A percentile compares a stretch with the other conserved stretches of the same genome.
Evolutionary conservation across 2,888 invertebrate genomes (phyloP).

Genomic region (Euzophera pinguis): DNA sequence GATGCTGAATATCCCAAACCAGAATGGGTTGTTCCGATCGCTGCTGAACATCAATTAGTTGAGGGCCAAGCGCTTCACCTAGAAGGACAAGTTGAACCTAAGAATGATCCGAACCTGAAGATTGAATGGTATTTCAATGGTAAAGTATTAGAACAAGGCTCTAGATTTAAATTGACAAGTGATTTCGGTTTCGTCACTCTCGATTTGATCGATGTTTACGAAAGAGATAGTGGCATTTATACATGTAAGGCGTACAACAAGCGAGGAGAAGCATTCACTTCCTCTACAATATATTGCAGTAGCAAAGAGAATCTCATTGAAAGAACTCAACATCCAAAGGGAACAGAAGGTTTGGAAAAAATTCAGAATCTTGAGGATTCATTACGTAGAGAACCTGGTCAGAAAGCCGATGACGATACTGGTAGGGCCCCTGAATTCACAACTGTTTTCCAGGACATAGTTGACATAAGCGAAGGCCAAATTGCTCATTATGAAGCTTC

Average conservation of each 20-base stretch:
- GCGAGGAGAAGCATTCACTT: constrained; percentile 94
- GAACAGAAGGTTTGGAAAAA: constrained; percentile 94
- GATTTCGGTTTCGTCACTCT: constrained; percentile 98
- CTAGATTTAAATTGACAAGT: constrained; percentile 94
- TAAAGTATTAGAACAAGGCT: constrained; percentile 90
- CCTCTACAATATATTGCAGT: constrained; percentile 91
- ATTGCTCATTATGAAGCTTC: constrained; percentile 99
- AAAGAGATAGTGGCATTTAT: constrained; percentile 95
- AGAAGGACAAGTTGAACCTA: constrained; percentile 96
- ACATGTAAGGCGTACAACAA: constrained; percentile 94
- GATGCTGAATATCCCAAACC: constrained; percentile 91
- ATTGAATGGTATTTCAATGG: constrained; percentile 98
- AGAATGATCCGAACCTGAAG: constrained; percentile 93
- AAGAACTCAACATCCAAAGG: constrained; percentile 95
- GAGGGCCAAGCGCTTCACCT: constrained; percentile 94
- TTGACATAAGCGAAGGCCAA: constrained; percentile 95
- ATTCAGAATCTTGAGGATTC: constrained; percentile 95
- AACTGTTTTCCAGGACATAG: constrained; percentile 90
- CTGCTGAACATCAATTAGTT: constrained; percentile 87
- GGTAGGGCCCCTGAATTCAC: constrained; percentile 94
- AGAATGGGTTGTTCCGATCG: constrained; percentile 90
- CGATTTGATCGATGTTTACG: constrained; percentile 94
- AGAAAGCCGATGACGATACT: constrained; percentile 84
- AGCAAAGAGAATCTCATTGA: constrained; percentile 91
- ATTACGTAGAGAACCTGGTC: constrained; percentile 85